Conservation (phyloP, 2,797 vertebrate species). For the Microctenopoma stevenorrisi region DNA sequence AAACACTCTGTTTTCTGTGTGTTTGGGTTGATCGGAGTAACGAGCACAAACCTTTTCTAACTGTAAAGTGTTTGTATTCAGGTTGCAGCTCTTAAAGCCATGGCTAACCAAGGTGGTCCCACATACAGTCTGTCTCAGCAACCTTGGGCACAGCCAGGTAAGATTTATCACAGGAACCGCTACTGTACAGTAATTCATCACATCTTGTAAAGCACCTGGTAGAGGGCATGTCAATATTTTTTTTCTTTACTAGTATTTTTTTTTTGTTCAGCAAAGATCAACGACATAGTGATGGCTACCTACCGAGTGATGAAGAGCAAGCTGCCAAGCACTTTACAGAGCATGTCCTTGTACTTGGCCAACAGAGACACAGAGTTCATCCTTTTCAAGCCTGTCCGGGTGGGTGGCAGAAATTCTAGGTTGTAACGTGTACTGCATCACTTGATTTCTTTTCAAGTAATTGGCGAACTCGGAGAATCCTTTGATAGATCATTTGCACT, state of each 20-base stretch:
- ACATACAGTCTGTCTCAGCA: conserved; percentile 93
- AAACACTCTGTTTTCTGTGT: conserved; percentile 5
- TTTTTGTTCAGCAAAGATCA: conserved; percentile 90
- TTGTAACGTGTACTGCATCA: conserved; percentile 31
- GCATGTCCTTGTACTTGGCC: conserved; percentile 96
- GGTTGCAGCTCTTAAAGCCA: conserved; percentile 93
- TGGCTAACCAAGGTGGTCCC: conserved; percentile 94
- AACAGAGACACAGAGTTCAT: conserved; percentile 99
- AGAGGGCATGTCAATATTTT: conserved; percentile 65
- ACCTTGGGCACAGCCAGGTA: conserved; percentile 98
- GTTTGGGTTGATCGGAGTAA: conserved; percentile 17
- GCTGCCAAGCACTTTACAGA: conserved; percentile 92
- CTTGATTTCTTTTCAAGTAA: conserved; percentile 36
- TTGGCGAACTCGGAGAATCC: conserved; percentile 46
- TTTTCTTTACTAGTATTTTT: conserved; percentile 26
- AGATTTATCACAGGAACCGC: conserved; percentile 63
- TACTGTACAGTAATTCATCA: conserved; percentile 65
- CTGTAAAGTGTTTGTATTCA: conserved; percentile 62
- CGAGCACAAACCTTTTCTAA: conserved; percentile 8
- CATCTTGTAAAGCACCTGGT: conserved; percentile 47
- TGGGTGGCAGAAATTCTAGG: conserved; percentile 80
- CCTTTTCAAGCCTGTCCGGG: conserved; percentile 97
- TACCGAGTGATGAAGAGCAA: conserved; percentile 96
- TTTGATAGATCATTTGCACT: conserved; percentile 10
- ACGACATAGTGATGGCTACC: conserved; percentile 91